A percentile compares a stretch with the other conserved stretches of the same genome.
Conservation (phyloP, 2,888 invertebrate genomes). For the Sceliomorpha sp. region DNA sequence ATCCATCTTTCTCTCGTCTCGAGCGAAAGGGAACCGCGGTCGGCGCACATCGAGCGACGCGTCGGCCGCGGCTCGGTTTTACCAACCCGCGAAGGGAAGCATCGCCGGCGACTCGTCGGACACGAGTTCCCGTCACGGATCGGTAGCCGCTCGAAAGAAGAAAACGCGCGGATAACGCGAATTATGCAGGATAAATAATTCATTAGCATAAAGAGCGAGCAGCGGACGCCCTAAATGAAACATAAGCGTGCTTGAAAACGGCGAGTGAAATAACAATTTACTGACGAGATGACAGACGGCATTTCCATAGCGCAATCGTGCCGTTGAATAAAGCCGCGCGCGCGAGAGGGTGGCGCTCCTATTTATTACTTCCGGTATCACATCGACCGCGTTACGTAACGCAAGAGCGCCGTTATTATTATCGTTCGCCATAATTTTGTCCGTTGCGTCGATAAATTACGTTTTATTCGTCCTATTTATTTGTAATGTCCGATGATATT, state of each 20-base stretch:
- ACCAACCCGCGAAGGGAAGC: constrained; percentile 3
- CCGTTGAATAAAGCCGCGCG: constrained; percentile 3
- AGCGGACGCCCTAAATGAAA: constrained; percentile 9
- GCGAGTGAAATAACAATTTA: constrained; percentile 22
- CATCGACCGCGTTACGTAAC: constrained; percentile 37
- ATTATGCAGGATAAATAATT: constrained; percentile 20
- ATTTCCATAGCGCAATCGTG: constrained; percentile 16
- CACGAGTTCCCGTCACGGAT: background rate
- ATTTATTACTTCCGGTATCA: constrained; percentile 42
- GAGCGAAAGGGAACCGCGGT: constrained; percentile 11
- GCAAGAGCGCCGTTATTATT: constrained; percentile 35
- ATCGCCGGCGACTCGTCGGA: constrained; percentile 2
- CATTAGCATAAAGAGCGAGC: constrained; percentile 4
- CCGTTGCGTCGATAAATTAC: constrained; percentile 27
- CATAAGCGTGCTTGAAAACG: constrained; percentile 14
- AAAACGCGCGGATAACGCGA: constrained; percentile 17
- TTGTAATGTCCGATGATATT: constrained; percentile 21
- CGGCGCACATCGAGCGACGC: constrained; percentile 21
- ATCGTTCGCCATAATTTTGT: constrained; percentile 28
- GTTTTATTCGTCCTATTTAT: constrained; percentile 33
- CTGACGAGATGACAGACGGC: constrained; percentile 31
- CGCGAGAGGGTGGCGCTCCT: constrained; percentile 1
- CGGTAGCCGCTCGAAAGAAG: constrained; percentile 10
- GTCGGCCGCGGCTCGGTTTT: constrained; percentile 12
- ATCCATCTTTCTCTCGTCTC: constrained; percentile 34